Evolutionary conservation across 2,888 invertebrate species (phyloP).

Genomic region (Sesia apiformis): DNA sequence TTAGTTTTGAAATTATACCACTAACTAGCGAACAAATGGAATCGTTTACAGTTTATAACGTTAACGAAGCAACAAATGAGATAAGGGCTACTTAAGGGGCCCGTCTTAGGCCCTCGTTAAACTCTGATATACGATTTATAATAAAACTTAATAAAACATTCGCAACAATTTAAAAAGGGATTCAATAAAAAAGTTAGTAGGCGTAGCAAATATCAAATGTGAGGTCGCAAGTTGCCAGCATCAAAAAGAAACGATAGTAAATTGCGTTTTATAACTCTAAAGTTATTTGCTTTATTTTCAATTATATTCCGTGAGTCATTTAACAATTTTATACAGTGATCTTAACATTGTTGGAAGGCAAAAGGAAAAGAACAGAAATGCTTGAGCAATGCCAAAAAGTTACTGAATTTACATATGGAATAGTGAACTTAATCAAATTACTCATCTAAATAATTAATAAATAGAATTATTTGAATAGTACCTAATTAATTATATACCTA

Average conservation of each 20-base stretch:
- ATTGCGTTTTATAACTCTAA: slow-evolving; percentile 51
- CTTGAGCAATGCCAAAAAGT: too few species aligned
- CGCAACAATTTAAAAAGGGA: slow-evolving; percentile 66
- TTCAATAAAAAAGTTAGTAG: slow-evolving; percentile 62
- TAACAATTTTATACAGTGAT: too few species aligned
- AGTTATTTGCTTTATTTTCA: slow-evolving; percentile 8
- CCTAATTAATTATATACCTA: too few species aligned
- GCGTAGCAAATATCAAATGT: slow-evolving; percentile 45
- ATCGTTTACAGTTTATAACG: slow-evolving; percentile 26
- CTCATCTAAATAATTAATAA: too few species aligned
- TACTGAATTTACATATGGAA: too few species aligned
- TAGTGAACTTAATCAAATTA: too few species aligned
- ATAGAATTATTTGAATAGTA: too few species aligned
- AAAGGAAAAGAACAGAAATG: too few species aligned
- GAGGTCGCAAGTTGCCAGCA: slow-evolving; percentile 28
- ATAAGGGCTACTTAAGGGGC: slow-evolving; percentile 60
- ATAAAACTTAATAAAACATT: slow-evolving; percentile 70
- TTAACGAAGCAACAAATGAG: slow-evolving; percentile 49
- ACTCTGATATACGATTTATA: slow-evolving; percentile 65
- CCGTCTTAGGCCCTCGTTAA: slow-evolving; percentile 57
- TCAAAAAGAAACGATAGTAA: slow-evolving; percentile 47
- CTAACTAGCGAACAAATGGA: slow-evolving; percentile 24
- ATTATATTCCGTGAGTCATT: neutral
- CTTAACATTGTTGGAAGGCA: too few species aligned
- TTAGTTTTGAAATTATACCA: slow-evolving; percentile 1